Evolutionary conservation across 1,140 invertebrate species (phyloP).

Genomic region (Bombus impatiens): DNA sequence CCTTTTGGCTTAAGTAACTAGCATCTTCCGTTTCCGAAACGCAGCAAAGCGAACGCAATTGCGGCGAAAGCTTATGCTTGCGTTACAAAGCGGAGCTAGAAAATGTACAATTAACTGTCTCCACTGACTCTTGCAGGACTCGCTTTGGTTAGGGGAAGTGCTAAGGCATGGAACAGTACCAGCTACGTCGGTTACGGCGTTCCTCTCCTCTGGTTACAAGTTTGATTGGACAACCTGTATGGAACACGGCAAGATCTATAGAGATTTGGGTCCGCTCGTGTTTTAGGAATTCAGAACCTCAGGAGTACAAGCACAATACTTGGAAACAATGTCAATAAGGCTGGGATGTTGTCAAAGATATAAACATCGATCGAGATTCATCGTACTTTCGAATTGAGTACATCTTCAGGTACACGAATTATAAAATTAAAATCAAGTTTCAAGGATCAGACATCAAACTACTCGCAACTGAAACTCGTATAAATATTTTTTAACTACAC

Average conservation of each 20-base stretch:
- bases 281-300: too few species aligned
- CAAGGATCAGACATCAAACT: too few species aligned
- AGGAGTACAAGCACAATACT: background rate
- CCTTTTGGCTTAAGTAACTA: background rate
- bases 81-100: slow-evolving; percentile 16
- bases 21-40: background rate
- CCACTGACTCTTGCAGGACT: background rate
- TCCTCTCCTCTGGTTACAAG: slow-evolving; percentile 3
- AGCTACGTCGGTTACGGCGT: background rate
- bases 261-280: background rate
- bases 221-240: slow-evolving; percentile 30
- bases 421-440: too few species aligned
- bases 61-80: background rate
- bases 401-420: too few species aligned
- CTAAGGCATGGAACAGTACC: background rate
- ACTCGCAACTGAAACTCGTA: too few species aligned
- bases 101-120: slow-evolving; percentile 39
- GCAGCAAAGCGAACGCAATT: background rate
- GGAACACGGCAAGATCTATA: slow-evolving; percentile 5
- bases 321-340: background rate
- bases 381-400: too few species aligned
- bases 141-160: background rate
- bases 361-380: background rate
- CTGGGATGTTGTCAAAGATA: background rate
- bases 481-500: too few species aligned